Base-by-base conservation (phyloP, 2,888 invertebrate species). In the Lamellibrachia satsuma region DNA sequence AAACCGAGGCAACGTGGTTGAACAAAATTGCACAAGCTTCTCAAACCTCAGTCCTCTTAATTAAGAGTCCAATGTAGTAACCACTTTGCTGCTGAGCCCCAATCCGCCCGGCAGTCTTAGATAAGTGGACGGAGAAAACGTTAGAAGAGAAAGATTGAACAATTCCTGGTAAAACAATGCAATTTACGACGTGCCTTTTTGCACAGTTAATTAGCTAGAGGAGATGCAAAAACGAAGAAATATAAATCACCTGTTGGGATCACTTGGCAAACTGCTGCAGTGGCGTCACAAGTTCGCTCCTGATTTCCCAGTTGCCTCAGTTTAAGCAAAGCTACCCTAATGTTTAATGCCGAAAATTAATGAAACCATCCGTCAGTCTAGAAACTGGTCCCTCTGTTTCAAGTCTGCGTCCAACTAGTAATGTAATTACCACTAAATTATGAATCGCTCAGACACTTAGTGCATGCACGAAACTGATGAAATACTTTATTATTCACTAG, bases 151-250 rank as follows among this genome's bases (percentile, higher is more conserved):
- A 75, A 75, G 75, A 75, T 22, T 75, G 22, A 22, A 3, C 15
- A 75, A 75, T 75, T 75, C 75, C 75, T 75, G 75, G 75, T 75
- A 75, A 75, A 75, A 75, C 75, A 75, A 75, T 75, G n/a, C 75
- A 75, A 75, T 75, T 75, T 75, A 75, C 75, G n/a, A 75, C 75
- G 15, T 3, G 22, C 15, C 75, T 75, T 75, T 75, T 75, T 75
- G 3, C 75, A 60, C 75, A 22, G 75, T 1, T 75, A 75, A 75
- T 75, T 75, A 75, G 75, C 75, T 22, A 75, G 22, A 75, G 3
- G 6, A 75, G 75, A 75, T 22, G 75, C 11, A 22, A 75, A 22
- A 75, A 2, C 22, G 6, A 22, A n/a, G n/a, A 75, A 39, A 39
- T 39, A 75, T 75, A 75, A 75, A 75, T 75, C 75, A 22, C 75